Percentiles rank a stretch among this genome's conserved stretches.
phyloP scores from a whole-genome alignment of 1,140 invertebrate genomes.

The Neodiprion fabricii region DNA sequence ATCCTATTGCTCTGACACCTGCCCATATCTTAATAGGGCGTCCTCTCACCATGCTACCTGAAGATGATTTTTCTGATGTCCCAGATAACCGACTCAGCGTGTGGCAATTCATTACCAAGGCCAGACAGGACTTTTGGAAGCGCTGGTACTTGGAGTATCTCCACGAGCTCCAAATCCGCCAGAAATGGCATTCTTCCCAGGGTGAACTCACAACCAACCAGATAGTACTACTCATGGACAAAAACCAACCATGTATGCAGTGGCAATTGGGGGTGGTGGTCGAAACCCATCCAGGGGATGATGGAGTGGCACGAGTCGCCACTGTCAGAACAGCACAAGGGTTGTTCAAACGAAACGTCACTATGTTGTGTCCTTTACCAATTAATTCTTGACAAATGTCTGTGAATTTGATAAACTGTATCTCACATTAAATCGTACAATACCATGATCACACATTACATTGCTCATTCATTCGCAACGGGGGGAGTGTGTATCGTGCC shows the following conservation, averaged over 20 bases:
- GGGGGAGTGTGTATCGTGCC: too few species aligned
- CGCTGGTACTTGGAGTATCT: slow-evolving; percentile 47
- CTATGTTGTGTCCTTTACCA: background rate
- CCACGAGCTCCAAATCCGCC: slow-evolving; percentile 29
- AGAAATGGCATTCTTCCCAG: slow-evolving; percentile 36
- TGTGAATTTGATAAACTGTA: too few species aligned
- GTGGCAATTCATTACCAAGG: slow-evolving; percentile 35
- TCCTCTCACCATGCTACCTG: slow-evolving; percentile 23
- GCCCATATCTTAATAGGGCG: slow-evolving; percentile 40
- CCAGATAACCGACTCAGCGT: slow-evolving; percentile 27
- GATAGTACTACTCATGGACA: slow-evolving; percentile 48
- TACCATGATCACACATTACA: too few species aligned
- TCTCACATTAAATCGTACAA: too few species aligned
- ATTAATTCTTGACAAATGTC: too few species aligned
- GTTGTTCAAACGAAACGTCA: slow-evolving; percentile 21
- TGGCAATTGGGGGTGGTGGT: slow-evolving; percentile 35
- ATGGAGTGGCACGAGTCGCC: slow-evolving; percentile 14
- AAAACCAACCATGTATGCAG: slow-evolving; percentile 39
- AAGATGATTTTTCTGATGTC: slow-evolving; percentile 20
- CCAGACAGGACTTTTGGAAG: slow-evolving; percentile 43
- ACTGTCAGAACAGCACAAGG: slow-evolving; percentile 20
- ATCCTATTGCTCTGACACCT: slow-evolving; percentile 29
- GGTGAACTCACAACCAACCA: slow-evolving; percentile 34
- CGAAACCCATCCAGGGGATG: slow-evolving; percentile 11
- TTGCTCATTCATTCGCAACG: too few species aligned